Evolutionary conservation across 2,888 invertebrate genomes (phyloP).

Genomic region (Erebia epiphron): DNA sequence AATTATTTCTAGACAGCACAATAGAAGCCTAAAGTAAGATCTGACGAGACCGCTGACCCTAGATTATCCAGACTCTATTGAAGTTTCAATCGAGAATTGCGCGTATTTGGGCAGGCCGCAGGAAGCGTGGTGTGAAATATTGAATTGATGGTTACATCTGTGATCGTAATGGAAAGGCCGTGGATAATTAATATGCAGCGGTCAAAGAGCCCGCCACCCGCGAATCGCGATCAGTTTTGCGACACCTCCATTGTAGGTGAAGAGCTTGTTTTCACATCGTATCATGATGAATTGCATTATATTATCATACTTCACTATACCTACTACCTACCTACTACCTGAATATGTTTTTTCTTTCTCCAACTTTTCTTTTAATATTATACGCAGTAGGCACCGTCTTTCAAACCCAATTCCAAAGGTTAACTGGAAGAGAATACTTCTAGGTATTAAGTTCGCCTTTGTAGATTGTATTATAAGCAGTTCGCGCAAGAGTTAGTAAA

Average conservation of each 20-base stretch:
- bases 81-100: constrained; percentile 31
- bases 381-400: too few relatives aligned
- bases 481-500: too few relatives aligned
- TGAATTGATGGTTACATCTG: constrained; percentile 17
- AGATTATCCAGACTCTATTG: constrained; percentile 31
- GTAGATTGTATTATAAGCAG: too few relatives aligned
- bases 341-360: too few relatives aligned
- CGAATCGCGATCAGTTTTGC: neutral
- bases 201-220: constrained; percentile 6
- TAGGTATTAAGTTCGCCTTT: too few relatives aligned
- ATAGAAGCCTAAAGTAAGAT: constrained; percentile 22
- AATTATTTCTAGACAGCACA: constrained; percentile 27
- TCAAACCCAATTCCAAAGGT: too few relatives aligned
- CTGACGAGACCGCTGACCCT: constrained; percentile 30
- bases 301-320: too few relatives aligned
- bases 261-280: neutral
- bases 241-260: neutral
- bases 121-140: constrained; percentile 17
- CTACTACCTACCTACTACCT: too few relatives aligned
- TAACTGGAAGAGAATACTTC: too few relatives aligned
- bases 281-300: too few relatives aligned
- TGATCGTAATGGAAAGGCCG: constrained; percentile 35
- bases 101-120: constrained; percentile 21
- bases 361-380: too few relatives aligned
- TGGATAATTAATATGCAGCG: constrained; percentile 42